Conservation (phyloP, 2,797 vertebrate species). For the Salarias fasciatus region DNA sequence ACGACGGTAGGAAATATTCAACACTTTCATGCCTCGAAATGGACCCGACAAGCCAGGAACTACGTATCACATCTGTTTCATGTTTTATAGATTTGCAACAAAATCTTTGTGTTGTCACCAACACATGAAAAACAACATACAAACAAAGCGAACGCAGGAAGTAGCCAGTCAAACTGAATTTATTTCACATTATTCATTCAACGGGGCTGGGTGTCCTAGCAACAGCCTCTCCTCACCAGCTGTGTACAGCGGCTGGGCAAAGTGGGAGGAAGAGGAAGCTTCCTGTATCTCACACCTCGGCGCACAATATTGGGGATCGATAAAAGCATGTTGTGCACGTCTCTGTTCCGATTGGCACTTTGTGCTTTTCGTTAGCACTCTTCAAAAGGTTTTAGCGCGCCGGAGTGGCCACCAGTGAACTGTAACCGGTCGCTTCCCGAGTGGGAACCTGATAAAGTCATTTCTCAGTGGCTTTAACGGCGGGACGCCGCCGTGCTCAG, state of each 20-base stretch:
- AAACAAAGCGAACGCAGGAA: constrained; percentile 44
- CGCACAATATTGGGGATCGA: constrained; percentile 52
- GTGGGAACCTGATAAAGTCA: constrained; percentile 42
- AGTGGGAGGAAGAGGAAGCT: constrained; percentile 35
- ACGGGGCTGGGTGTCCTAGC: constrained; percentile 64
- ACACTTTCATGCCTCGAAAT: constrained; percentile 9
- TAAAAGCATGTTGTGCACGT: constrained; percentile 26
- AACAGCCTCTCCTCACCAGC: constrained; percentile 58
- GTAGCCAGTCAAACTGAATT: constrained; percentile 44
- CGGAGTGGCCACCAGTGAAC: constrained; percentile 16
- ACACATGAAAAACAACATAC: constrained; percentile 30
- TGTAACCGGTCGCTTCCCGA: constrained; percentile 23
- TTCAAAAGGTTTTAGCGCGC: constrained; percentile 3
- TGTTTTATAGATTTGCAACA: constrained; percentile 39
- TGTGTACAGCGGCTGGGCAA: constrained; percentile 28
- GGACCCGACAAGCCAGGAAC: constrained; percentile 18
- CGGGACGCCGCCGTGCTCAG: constrained; percentile 51
- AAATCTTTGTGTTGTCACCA: constrained; percentile 30
- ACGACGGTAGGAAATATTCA: constrained; percentile 3
- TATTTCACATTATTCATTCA: constrained; percentile 52
- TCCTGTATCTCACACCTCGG: constrained; percentile 23
- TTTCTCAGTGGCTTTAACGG: constrained; percentile 56
- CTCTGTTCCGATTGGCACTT: constrained; percentile 12
- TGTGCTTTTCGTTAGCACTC: constrained; percentile 21
- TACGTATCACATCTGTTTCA: constrained; percentile 44